A percentile compares a stretch with the other conserved stretches of the same genome.
Conservation (phyloP, 64 coral and sea anemone genomes). For the Orbicella faveolata region DNA sequence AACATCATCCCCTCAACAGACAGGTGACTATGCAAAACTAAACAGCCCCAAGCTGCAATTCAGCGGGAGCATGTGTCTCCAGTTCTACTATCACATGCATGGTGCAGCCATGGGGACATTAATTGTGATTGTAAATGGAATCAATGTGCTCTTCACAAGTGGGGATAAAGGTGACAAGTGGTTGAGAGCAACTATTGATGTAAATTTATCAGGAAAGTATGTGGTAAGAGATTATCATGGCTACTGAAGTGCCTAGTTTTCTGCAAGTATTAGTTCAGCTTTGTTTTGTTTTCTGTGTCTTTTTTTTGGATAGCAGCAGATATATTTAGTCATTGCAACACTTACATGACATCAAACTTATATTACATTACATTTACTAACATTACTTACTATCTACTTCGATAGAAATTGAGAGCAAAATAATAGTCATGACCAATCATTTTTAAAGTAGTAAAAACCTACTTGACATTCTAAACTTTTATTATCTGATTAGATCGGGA, state of each 20-base stretch:
- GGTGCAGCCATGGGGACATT: constrained; percentile 1
- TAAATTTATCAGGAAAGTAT: too few species aligned
- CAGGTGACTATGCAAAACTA: constrained; percentile 9
- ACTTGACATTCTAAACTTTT: too few species aligned
- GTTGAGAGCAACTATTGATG: too few species aligned
- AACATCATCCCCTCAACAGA: not conserved
- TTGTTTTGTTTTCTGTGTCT: not conserved
- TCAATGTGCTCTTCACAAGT: not conserved
- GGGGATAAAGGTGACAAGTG: constrained; percentile 7
- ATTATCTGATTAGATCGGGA: too few species aligned
- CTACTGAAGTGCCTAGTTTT: not conserved
- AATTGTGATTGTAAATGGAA: not conserved
- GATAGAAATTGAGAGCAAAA: too few species aligned
- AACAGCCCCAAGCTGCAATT: not conserved
- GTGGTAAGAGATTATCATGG: not conserved
- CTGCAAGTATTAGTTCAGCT: not conserved
- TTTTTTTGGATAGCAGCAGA: too few species aligned
- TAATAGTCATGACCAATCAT: too few species aligned
- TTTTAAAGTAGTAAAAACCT: too few species aligned
- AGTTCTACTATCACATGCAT: constrained; percentile 20
- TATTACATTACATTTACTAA: too few species aligned
- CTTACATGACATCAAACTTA: too few species aligned
- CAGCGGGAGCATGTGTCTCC: not conserved
- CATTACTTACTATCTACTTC: too few species aligned
- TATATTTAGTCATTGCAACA: too few species aligned